Evolutionary conservation across 1,140 invertebrate genomes (phyloP), one percentile per base, ranked within the genome.

Genomic region (Ostrea denselamellosa): DNA sequence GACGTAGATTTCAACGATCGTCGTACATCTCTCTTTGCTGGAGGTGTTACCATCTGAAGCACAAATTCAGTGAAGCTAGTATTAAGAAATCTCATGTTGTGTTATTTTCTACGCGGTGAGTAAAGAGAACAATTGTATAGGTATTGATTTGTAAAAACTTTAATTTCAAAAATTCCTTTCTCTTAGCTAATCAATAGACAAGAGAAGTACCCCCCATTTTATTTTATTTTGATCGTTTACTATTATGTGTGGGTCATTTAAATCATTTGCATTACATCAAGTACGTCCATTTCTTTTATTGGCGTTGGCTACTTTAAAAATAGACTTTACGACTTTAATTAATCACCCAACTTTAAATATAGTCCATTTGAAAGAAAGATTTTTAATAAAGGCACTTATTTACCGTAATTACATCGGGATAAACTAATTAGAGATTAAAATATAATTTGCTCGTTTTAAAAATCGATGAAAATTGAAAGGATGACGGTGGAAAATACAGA

Each of bases 1-100:
- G 86, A 77, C 22, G 68, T 77, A 9, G 68, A 77, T 28, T 77
- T 77, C 22, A 77, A 34, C 12, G 68, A 28, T 12, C 68, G 68
- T 7, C 68, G 68, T 22, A 25, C 68, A 22, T 77, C 68, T 25
- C 68, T 77, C 28, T 77, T 77, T 77, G 68, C 68, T 34, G 68
- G 68, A 8, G 68, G 68, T 34, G 68, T 77, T 10, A 77, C 68
- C 68, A 77, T 77, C 68, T 77, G 25, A 25, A 34, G 28, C 25
- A 10, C 14, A 34, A 12, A 77, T 14, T 34, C 22, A 28, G 10
- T 19, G 56, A 62, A 19, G 56, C 56, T 77, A 3, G 9, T 28
- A 25, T 34, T 25, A 77, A 25, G 14, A 28, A 10, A 34, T 25
- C 28, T 4, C 54, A 56, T 56, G 54, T 56, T 9, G 54, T 62